Base-by-base conservation (phyloP, 1,140 invertebrate genomes). In the Ceratoteleas bidentatus region DNA sequence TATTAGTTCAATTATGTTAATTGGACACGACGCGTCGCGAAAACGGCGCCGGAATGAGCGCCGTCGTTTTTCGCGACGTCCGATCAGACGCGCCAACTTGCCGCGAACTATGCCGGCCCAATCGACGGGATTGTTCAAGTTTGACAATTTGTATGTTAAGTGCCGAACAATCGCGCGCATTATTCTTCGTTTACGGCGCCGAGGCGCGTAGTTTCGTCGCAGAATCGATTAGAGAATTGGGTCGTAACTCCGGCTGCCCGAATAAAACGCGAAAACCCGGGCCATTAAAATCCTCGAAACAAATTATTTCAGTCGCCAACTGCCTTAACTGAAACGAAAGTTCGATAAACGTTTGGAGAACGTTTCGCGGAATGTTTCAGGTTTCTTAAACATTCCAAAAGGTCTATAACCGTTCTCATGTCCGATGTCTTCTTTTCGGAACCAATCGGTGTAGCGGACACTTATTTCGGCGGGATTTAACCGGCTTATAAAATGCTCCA, bases 1-100 rank as follows among this genome's bases (percentile, higher is more conserved):
- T 53, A 58, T 52, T 64, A 64, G 45, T 70, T 70, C 53, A 78
- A 78, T 78, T 70, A 78, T 70, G 24, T 52, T 78, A 78, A 78
- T 78, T 78, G 65, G 34, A 52, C 69, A 69, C 43, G 33, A n/a
- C n/a, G 16, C 38, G 14, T n/a, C n/a, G 2, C 34, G 11, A 43
- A 43, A 43, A 43, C 40, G 9, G 40, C 40, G 8, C 24, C 24
- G 24, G 24, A 24, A 24, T 24, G 24, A 24, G 24, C 24, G 24
- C 24, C 24, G 24, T 1, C 24, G 24, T 24, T 24, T 24, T 24
- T 24, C 24, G 24, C 24, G 24, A 24, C 24, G 24, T 24, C 24
- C 24, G 24, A 24, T 24, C 24, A 24, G 24, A 24, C 24, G 24
- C 24, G 24, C 24, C 24, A 24, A 24, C 24, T 24, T 24, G 24